Base-by-base conservation (phyloP, 2,888 invertebrate genomes). In the Hartigia nigra region DNA sequence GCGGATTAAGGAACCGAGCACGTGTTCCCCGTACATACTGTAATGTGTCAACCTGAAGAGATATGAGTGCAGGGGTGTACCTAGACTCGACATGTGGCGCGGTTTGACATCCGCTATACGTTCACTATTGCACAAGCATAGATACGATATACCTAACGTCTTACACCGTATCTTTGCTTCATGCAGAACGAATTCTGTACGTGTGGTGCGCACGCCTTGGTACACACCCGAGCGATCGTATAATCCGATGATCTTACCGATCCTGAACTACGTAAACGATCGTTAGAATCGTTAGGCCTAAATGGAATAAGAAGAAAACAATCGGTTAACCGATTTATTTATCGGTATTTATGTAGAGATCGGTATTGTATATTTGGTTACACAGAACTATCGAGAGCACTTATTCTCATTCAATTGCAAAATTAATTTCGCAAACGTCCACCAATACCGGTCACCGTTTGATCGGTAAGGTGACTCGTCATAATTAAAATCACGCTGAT, bases 81-180 rank as follows among this genome's bases (percentile, higher is more conserved):
- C 55, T 85, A 85, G 80, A 81, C 82, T 78, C 80, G 82, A 84
- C 84, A 82, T 84, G 85, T 85, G 85, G 84, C 83, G 87, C 86
- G 88, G 88, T 87, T 90, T 90, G 90, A 91, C 91, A 91, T 91
- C 91, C 91, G 91, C 89, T 89, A 88, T 90, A 90, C 91, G 88
- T 91, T 91, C 91, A 90, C 91, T 90, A 90, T 91, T 90, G 91
- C 90, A 89, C 90, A 90, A 90, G 89, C 82, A 79, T 80, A 84
- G 90, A 88, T 88, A 88, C 88, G 55, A 55, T 55, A 55, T 55
- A 55, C 23, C 55, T 55, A 55, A 55, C 55, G 88, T 87, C 87
- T 89, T 88, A 86, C 88, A 87, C 83, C 83, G 86, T 78, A 34
- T 34, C 36, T 81, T 86, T 84, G 87, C 86, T 87, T 86, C 86